phyloP scores from a whole-genome alignment of 1,140 invertebrate genomes.

The Drosophila repleta region DNA sequence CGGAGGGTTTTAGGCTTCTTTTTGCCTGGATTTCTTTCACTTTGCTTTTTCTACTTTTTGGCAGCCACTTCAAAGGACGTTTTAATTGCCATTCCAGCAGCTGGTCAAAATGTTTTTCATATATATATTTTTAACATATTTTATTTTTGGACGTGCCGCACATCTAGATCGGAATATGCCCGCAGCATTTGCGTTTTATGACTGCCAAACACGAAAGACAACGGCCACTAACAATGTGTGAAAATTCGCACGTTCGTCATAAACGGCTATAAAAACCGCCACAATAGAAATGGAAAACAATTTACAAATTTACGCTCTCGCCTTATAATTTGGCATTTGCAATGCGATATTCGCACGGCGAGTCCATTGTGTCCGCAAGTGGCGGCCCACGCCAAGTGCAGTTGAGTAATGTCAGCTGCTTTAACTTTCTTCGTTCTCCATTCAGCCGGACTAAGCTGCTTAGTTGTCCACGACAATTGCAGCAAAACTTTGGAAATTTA shows the following conservation, averaged over 20 bases:
- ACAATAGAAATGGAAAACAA: constrained; percentile 52
- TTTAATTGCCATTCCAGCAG: constrained; percentile 71
- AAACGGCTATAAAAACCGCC: constrained; percentile 67
- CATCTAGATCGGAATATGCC: constrained; percentile 60
- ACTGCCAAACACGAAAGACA: constrained; percentile 62
- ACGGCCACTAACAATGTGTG: constrained; percentile 62
- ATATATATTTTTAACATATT: constrained; percentile 29
- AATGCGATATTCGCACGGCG: constrained; percentile 28
- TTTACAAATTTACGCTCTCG: constrained; percentile 39
- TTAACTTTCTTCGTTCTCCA: neutral
- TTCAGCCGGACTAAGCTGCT: constrained; percentile 47
- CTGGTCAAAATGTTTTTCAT: constrained; percentile 50
- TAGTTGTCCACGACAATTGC: constrained; percentile 47
- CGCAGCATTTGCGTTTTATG: constrained; percentile 71
- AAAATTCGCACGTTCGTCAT: constrained; percentile 77
- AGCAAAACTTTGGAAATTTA: constrained; percentile 73
- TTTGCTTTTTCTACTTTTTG: neutral
- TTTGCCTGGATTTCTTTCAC: neutral
- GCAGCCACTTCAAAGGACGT: constrained; percentile 53
- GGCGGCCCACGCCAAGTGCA: constrained; percentile 50
- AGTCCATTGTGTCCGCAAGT: constrained; percentile 48
- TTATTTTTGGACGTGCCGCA: constrained; percentile 73
- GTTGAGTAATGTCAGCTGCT: constrained; percentile 18
- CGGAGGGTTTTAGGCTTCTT: constrained; percentile 20
- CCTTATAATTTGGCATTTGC: constrained; percentile 60